Percentiles rank a stretch among this genome's conserved stretches.
These are phyloP conservation scores for Lingula anatina DNA, from an alignment of 2,888 invertebrate species.

Conservation along the genomic window DNA sequence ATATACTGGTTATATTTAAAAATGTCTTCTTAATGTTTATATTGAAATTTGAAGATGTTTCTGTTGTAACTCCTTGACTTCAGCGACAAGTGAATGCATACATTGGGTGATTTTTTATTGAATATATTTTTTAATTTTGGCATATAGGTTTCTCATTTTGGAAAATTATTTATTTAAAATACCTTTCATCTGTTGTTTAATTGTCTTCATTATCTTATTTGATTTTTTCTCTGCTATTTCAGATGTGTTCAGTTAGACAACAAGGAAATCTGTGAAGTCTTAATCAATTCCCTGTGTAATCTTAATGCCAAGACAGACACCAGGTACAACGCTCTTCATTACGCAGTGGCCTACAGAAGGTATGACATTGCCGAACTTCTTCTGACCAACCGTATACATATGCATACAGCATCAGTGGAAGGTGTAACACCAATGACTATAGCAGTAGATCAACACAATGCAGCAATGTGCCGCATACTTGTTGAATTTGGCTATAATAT, in stretches of 20 bases:
- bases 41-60: too few relatives aligned
- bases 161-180: not conserved
- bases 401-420: conserved; percentile 28
- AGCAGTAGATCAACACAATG: conserved; percentile 37
- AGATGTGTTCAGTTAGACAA: conserved; percentile 41
- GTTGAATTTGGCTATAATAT: conserved; percentile 38
- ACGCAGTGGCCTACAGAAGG: conserved; percentile 32
- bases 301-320: conserved; percentile 31
- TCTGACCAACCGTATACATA: conserved; percentile 27
- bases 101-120: too few relatives aligned
- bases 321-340: conserved; percentile 40
- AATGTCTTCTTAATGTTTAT: too few relatives aligned
- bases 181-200: not conserved
- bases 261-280: conserved; percentile 29
- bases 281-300: conserved; percentile 38
- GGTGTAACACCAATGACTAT: conserved; percentile 42
- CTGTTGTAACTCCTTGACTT: too few relatives aligned
- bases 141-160: too few relatives aligned
- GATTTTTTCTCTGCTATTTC: conserved; percentile 9
- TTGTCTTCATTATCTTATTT: not conserved
- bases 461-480: conserved; percentile 33
- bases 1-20: too few relatives aligned
- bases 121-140: too few relatives aligned
- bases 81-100: too few relatives aligned
- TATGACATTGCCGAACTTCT: conserved; percentile 36